Evolutionary conservation across 2,797 vertebrate genomes (phyloP).

Genomic region (Eulemur rubriventer): DNA sequence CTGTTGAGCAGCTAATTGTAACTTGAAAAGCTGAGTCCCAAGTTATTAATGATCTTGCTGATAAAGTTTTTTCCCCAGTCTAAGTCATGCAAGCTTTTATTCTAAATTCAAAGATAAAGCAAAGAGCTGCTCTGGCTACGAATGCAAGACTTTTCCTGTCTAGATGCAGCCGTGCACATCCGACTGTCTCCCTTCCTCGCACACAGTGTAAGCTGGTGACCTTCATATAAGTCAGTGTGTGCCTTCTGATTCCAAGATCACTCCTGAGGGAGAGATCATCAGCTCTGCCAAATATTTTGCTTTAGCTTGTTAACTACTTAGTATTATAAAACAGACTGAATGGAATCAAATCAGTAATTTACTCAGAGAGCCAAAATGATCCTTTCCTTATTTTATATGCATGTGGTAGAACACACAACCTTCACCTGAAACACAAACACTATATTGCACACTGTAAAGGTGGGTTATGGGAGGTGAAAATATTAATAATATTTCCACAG

Average conservation of each 20-base stretch:
- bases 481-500: background rate
- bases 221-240: conserved; percentile 6
- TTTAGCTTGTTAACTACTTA: conserved; percentile 42
- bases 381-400: background rate
- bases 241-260: conserved; percentile 54
- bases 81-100: conserved; percentile 39
- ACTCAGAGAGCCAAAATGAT: conserved; percentile 17
- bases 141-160: conserved; percentile 33
- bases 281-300: conserved; percentile 24
- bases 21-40: conserved; percentile 72
- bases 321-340: background rate
- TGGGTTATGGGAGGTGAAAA: background rate
- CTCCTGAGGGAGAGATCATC: background rate
- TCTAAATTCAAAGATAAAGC: conserved; percentile 59
- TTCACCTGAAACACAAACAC: background rate
- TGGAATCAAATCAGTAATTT: conserved; percentile 49
- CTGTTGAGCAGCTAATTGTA: conserved; percentile 78
- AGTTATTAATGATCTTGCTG: conserved; percentile 77
- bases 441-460: background rate
- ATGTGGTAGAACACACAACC: background rate
- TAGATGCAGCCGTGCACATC: background rate
- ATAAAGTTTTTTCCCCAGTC: conserved; percentile 64
- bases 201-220: background rate
- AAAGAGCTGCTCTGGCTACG: background rate
- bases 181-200: background rate